Conservation (phyloP, 2,797 vertebrate species). For the Crocodylus rhombifer region DNA sequence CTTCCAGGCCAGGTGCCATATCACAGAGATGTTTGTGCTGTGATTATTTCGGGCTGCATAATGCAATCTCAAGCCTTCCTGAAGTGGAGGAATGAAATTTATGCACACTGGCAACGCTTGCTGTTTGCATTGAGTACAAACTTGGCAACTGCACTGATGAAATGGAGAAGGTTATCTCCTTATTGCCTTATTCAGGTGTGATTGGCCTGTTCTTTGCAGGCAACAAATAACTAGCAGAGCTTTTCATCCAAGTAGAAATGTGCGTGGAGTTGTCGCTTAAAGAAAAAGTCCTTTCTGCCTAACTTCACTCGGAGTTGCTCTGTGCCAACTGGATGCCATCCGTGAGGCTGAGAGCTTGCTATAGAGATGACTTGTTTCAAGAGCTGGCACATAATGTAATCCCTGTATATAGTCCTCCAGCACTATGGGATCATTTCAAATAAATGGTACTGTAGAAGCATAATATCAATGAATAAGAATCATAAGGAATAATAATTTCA, state of each 20-base stretch:
- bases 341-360: not conserved
- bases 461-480: constrained; percentile 44
- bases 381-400: not conserved
- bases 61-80: not conserved
- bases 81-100: not conserved
- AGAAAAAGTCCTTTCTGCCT: constrained; percentile 22
- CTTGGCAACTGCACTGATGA: not conserved
- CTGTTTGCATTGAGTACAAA: not conserved
- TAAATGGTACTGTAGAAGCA: constrained; percentile 33
- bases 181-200: not conserved
- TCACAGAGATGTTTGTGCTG: not conserved
- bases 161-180: constrained; percentile 20
- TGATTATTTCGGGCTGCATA: not conserved
- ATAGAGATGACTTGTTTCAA: not conserved
- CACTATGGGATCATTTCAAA: constrained; percentile 1
- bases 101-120: not conserved
- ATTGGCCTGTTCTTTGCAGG: constrained; percentile 1
- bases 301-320: not conserved
- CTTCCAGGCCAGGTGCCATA: not conserved
- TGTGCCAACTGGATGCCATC: not conserved
- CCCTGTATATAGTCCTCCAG: constrained; percentile 4
- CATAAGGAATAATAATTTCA: constrained; percentile 22
- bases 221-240: not conserved
- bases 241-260: not conserved
- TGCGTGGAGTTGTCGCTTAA: constrained; percentile 7